These are phyloP conservation scores for Cryptomyrus ogoouensis DNA, from an alignment of 2,113 vertebrate genomes.

Conservation along the genomic window DNA sequence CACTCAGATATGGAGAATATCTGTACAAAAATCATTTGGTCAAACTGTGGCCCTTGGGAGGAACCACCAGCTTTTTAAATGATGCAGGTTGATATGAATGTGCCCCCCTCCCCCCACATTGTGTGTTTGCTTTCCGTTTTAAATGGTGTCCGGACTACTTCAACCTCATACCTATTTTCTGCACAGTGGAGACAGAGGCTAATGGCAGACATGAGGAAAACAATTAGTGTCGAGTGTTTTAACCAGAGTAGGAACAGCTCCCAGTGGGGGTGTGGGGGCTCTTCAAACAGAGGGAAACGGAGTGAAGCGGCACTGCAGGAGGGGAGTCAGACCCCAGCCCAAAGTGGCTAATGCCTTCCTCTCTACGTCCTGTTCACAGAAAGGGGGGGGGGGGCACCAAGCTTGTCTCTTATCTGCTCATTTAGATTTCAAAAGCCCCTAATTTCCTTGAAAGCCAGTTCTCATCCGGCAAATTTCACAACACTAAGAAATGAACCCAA, in stretches of 20 bases:
- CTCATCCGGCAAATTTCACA: neutral
- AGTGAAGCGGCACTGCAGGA: slow-evolving; percentile 28
- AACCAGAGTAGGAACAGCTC: slow-evolving; percentile 42
- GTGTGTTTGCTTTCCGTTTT: neutral
- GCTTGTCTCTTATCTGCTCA: neutral
- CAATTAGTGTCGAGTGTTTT: slow-evolving; percentile 54
- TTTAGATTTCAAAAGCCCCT: neutral
- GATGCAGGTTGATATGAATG: neutral
- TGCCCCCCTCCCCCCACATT: neutral
- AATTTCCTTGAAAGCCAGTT: neutral
- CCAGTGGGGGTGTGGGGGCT: slow-evolving; percentile 28
- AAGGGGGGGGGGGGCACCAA: neutral
- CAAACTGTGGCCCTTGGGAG: neutral
- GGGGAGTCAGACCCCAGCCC: slow-evolving; percentile 25
- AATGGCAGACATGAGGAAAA: slow-evolving; percentile 52
- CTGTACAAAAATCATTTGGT: neutral
- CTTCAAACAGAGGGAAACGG: slow-evolving; percentile 30
- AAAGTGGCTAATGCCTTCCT: slow-evolving; percentile 2
- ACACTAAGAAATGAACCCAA: neutral
- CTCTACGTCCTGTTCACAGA: neutral
- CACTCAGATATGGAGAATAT: neutral
- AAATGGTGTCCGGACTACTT: slow-evolving; percentile 31
- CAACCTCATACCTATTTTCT: slow-evolving; percentile 34
- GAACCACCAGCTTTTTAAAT: neutral
- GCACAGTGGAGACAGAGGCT: slow-evolving; percentile 37